These are phyloP conservation scores for Phoxinus dragarum DNA, from an alignment of 2,797 vertebrate species.

Conservation along the genomic window DNA sequence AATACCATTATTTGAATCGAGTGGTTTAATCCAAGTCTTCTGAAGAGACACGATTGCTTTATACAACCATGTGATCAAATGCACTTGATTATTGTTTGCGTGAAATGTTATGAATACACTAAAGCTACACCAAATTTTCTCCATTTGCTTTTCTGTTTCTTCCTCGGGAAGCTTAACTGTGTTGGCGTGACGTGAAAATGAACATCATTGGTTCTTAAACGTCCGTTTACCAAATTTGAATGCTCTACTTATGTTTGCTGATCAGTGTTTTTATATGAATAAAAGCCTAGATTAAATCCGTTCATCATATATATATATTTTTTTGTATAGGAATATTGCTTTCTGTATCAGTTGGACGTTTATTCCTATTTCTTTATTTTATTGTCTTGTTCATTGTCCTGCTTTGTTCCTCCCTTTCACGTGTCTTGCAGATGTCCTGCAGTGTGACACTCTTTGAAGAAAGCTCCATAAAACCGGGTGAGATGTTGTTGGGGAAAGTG, in stretches of 20 bases:
- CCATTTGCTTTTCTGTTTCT: background rate
- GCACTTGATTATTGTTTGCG: background rate
- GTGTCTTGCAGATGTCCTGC: slow-evolving; percentile 27
- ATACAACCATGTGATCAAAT: background rate
- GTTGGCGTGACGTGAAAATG: background rate
- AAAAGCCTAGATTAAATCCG: background rate
- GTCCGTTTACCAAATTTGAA: background rate
- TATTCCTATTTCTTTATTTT: background rate
- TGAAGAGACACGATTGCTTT: background rate
- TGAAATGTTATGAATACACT: background rate
- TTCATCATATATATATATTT: background rate
- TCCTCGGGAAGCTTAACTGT: background rate
- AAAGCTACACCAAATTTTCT: background rate
- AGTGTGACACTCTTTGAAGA: slow-evolving; percentile 38
- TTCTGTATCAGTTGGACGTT: background rate
- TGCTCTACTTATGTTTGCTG: background rate
- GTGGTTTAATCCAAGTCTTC: background rate
- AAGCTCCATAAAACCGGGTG: slow-evolving; percentile 1
- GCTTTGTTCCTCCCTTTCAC: background rate
- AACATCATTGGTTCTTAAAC: background rate
- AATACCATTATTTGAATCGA: background rate
- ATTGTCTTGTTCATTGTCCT: background rate
- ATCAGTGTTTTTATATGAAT: background rate
- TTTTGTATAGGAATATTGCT: background rate
- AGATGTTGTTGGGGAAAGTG: slow-evolving; percentile 31